phyloP scores from a whole-genome alignment of 2,113 vertebrate species.

The Caranx ignobilis region DNA sequence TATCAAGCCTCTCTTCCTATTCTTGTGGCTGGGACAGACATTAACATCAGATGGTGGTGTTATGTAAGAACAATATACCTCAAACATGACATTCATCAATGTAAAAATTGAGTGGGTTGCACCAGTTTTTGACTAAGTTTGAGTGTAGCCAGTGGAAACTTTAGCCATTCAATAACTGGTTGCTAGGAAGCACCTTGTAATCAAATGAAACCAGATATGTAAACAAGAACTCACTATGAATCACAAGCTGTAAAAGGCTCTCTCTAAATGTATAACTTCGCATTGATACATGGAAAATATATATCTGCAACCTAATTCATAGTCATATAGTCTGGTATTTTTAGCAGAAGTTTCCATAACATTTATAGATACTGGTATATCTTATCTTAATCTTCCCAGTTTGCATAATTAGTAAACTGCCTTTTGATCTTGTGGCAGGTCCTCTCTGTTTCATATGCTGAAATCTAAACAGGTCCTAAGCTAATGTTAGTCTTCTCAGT shows the following conservation, averaged over 20 bases:
- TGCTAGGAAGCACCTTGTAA: background rate
- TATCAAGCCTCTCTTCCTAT: constrained; percentile 18
- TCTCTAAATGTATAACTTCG: background rate
- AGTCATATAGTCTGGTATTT: background rate
- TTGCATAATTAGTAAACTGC: background rate
- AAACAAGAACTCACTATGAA: constrained; percentile 13
- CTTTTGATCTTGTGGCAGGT: background rate
- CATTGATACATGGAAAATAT: background rate
- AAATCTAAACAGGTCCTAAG: background rate
- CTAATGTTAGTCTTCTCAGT: background rate
- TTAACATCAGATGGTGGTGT: constrained; percentile 21
- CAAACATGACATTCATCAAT: constrained; percentile 17
- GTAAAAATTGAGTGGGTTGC: background rate
- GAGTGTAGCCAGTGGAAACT: background rate
- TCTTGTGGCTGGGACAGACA: constrained; percentile 16
- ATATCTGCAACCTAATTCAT: background rate
- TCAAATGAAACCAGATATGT: background rate
- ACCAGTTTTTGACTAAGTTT: background rate
- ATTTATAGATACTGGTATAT: too few relatives aligned
- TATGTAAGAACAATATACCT: constrained; percentile 2
- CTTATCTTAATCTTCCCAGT: background rate
- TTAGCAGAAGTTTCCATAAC: background rate
- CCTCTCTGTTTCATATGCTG: background rate
- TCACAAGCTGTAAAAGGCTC: background rate
- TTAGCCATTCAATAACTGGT: background rate